Percentiles rank a stretch among this genome's conserved stretches.
Evolutionary conservation across 2,797 vertebrate species (phyloP).

Genomic region (Myotis planiceps): DNA sequence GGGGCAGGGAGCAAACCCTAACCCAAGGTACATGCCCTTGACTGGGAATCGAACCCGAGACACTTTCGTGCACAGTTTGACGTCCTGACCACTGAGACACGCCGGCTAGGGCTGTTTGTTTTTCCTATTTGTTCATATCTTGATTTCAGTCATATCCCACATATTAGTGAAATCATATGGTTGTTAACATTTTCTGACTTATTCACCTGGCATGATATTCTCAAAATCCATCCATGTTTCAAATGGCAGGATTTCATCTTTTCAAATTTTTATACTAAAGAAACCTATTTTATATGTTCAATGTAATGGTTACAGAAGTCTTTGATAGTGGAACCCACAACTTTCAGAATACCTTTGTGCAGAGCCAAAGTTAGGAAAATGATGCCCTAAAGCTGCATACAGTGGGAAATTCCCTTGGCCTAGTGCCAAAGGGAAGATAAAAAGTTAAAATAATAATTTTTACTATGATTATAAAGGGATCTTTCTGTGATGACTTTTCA

Average conservation of each 20-base stretch:
- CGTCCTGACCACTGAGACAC: too few relatives aligned
- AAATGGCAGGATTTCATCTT: neutral
- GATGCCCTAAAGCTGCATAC: neutral
- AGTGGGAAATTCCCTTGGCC: neutral
- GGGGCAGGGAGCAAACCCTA: too few relatives aligned
- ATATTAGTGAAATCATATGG: neutral
- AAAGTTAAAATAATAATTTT: conserved; percentile 51
- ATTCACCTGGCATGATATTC: neutral
- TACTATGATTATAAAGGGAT: conserved; percentile 39
- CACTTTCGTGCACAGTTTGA: too few relatives aligned
- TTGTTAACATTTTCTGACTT: neutral
- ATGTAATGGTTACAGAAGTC: neutral
- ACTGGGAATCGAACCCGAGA: too few relatives aligned
- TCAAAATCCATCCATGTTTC: neutral
- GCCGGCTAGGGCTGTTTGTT: neutral
- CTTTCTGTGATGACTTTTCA: conserved; percentile 40
- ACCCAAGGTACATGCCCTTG: too few relatives aligned
- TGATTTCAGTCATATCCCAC: neutral
- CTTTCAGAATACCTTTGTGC: neutral
- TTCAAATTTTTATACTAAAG: neutral
- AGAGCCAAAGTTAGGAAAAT: neutral
- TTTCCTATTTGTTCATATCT: neutral
- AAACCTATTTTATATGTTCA: neutral
- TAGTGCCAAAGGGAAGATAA: neutral
- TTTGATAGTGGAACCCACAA: neutral